Percentiles rank a stretch among this genome's conserved stretches.
Conservation (phyloP, 2,113 vertebrate genomes). For the Hepsetus odoe region DNA sequence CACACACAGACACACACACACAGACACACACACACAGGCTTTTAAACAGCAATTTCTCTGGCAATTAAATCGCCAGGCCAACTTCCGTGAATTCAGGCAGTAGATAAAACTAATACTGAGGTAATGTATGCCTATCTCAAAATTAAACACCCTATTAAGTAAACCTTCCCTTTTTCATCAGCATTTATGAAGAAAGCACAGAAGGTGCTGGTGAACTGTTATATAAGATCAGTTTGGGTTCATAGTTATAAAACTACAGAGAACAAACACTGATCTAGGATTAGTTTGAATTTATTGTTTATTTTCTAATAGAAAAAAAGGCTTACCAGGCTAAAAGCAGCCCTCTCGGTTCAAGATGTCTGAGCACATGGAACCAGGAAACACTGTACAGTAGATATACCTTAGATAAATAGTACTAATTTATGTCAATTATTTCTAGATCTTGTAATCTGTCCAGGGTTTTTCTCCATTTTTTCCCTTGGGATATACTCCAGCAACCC, state of each 20-base stretch:
- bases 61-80: background rate
- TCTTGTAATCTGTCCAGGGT: too few relatives aligned
- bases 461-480: too few relatives aligned
- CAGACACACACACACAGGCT: slow-evolving; percentile 9
- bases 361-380: too few relatives aligned
- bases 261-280: background rate
- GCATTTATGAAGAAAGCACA: background rate
- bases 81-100: slow-evolving; percentile 18
- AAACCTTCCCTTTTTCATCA: slow-evolving; percentile 15
- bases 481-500: too few relatives aligned
- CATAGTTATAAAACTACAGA: background rate
- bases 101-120: slow-evolving; percentile 10
- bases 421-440: too few relatives aligned
- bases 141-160: slow-evolving; percentile 33
- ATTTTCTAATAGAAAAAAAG: background rate
- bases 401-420: too few relatives aligned
- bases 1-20: background rate
- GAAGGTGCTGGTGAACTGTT: background rate
- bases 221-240: background rate
- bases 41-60: slow-evolving; percentile 25
- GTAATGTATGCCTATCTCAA: slow-evolving; percentile 6
- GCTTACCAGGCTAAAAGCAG: too few relatives aligned
- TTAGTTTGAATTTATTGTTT: too few relatives aligned
- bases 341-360: too few relatives aligned
- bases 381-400: too few relatives aligned